Evolutionary conservation across 1,140 invertebrate genomes (phyloP).

Genomic region (Drosophila asahinai): DNA sequence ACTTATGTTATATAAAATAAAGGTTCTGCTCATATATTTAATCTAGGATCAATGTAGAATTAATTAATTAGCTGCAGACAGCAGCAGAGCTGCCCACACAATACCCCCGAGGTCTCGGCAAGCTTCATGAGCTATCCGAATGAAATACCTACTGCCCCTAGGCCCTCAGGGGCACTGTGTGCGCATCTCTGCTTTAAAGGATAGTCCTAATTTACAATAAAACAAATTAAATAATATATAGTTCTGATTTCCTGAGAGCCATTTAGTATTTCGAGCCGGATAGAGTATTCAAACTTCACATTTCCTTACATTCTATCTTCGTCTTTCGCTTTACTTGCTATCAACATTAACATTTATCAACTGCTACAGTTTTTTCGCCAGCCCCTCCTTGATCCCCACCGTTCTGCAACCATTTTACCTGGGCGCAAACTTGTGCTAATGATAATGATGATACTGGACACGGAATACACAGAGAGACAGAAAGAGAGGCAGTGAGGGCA

Average conservation of each 20-base stretch:
- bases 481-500: neutral
- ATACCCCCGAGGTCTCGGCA: neutral
- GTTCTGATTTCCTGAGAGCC: no score
- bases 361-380: slow-evolving; percentile 71
- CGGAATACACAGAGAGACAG: slow-evolving; percentile 3
- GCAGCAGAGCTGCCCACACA: neutral
- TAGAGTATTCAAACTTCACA: slow-evolving; percentile 42
- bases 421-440: slow-evolving; percentile 74
- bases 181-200: no score
- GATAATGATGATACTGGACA: slow-evolving; percentile 79
- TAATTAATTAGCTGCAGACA: no score
- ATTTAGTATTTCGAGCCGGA: neutral
- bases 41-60: no score
- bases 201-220: neutral
- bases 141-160: neutral
- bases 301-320: neutral
- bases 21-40: no score
- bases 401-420: slow-evolving; percentile 21
- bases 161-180: neutral
- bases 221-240: no score
- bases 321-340: slow-evolving; percentile 57
- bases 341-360: slow-evolving; percentile 83
- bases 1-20: no score
- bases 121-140: no score
- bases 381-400: slow-evolving; percentile 5